Evolutionary conservation across 2,113 vertebrate genomes (phyloP), one percentile per base, ranked within the genome.

Genomic region (Rhinogobius similis): DNA sequence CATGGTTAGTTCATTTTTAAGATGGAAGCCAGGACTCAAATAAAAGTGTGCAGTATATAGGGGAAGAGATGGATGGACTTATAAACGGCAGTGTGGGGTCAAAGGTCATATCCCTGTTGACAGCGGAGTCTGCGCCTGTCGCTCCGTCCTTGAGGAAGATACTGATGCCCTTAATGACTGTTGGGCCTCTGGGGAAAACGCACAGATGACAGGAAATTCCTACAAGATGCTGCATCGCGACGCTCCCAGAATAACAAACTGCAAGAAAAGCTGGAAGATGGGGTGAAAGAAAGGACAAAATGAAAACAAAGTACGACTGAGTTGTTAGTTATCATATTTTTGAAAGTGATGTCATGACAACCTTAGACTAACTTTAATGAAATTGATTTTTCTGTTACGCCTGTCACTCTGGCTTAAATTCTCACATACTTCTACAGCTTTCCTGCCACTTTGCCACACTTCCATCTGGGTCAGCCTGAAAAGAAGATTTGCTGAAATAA

Each of bases 91-190:
- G 43, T 58, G 67, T 68, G 62, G 4, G 55, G 83, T 83, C 82
- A 89, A 76, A 85, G 83, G 84, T 89, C 73, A 5, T 56, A 61
- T 86, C 80, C 67, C 71, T n/a, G 58, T 75, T 75, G 83, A 86
- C 84, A 76, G 65, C 44, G 50, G 67, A 73, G 73, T 81, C 75
- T 75, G 83, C 67, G 75, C 66, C 79, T 78, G 75, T 85, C 86
- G 82, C 38, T 24, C 62, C 73, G 84, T 81, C 89, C 80, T 88
- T 81, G 78, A 88, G 78, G 67, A 70, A 64, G 55, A 78, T 67
- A 73, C 78, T 75, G 75, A 86, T 79, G 53, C 75, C 65, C 75
- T 80, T 82, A 82, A 86, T 86, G 77, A 82, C 64, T 55, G 52
- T 64, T 23, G 62, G 6, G 21, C 46, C 75, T 75, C 67, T 70